Evolutionary conservation across 2,888 invertebrate species (phyloP).

Genomic region (Chymomyza fuscimana): DNA sequence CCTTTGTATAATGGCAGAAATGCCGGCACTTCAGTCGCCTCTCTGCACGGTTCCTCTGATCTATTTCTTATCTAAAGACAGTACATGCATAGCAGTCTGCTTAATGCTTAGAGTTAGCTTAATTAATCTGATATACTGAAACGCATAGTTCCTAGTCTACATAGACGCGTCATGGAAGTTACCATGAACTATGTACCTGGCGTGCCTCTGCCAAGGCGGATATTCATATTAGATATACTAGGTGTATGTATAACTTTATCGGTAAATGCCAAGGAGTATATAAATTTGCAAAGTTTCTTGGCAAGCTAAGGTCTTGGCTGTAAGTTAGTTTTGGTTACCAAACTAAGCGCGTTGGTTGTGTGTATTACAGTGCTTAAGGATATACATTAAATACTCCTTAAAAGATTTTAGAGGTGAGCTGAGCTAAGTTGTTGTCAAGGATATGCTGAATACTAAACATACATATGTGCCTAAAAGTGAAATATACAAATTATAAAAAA

Average conservation of each 20-base stretch:
- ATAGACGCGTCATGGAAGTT: slow-evolving; percentile 21
- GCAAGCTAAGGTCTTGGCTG: slow-evolving; percentile 14
- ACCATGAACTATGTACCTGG: slow-evolving; percentile 21
- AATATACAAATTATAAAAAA: not conserved
- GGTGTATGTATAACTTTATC: slow-evolving; percentile 21
- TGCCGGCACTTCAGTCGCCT: not conserved
- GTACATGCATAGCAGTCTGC: slow-evolving; percentile 20
- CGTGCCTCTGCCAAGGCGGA: slow-evolving; percentile 3
- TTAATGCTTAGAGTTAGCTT: slow-evolving; percentile 22
- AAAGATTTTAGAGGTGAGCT: not conserved
- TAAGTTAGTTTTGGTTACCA: slow-evolving; percentile 40
- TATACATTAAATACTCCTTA: not conserved
- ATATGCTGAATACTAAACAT: not conserved
- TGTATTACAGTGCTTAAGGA: not conserved
- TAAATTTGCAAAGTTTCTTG: slow-evolving; percentile 36
- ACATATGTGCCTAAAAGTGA: slow-evolving; percentile 28
- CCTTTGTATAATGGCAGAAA: slow-evolving; percentile 25
- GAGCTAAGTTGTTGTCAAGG: not conserved
- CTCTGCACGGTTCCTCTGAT: slow-evolving; percentile 44
- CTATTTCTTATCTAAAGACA: slow-evolving; percentile 14
- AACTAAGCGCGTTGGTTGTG: slow-evolving; percentile 26
- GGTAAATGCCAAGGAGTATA: slow-evolving; percentile 7
- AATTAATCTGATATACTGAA: not conserved
- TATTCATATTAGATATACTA: slow-evolving; percentile 22
- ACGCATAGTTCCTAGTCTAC: slow-evolving; percentile 2